A percentile compares a stretch with the other conserved stretches of the same genome.
Evolutionary conservation across 2,888 invertebrate species (phyloP).

Genomic region (Trypoxylon attenuatum): DNA sequence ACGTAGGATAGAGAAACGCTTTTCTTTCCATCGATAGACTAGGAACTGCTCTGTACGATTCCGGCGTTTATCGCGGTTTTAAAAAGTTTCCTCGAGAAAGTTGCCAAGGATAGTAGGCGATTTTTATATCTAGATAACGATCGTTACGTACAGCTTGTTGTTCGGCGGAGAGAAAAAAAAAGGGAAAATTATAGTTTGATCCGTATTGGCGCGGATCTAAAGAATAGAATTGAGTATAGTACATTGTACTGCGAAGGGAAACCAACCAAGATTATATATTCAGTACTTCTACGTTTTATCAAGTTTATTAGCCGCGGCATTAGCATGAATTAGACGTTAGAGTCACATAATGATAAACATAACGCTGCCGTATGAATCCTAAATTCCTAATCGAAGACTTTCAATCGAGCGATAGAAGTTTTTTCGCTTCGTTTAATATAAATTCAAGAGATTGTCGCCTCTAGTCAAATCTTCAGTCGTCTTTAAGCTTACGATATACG

Average conservation of each 20-base stretch:
- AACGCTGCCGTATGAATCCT: slow-evolving; percentile 44
- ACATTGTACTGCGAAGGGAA: slow-evolving; percentile 3
- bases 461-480: slow-evolving; percentile 51
- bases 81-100: no score
- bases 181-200: neutral
- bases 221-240: slow-evolving; percentile 1
- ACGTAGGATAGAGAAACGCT: slow-evolving; percentile 33
- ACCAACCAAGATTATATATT: slow-evolving; percentile 25
- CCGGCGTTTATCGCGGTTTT: slow-evolving; percentile 14
- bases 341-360: slow-evolving; percentile 11
- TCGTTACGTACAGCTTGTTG: slow-evolving; percentile 18
- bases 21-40: slow-evolving; percentile 36
- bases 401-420: slow-evolving; percentile 19
- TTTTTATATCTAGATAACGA: slow-evolving; percentile 36
- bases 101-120: slow-evolving; percentile 41
- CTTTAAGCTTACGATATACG: slow-evolving; percentile 33
- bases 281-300: slow-evolving; percentile 40
- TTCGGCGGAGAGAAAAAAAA: slow-evolving; percentile 8
- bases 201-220: slow-evolving; percentile 2
- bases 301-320: slow-evolving; percentile 38
- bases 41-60: slow-evolving; percentile 34
- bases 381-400: slow-evolving; percentile 42
- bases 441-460: slow-evolving; percentile 51
- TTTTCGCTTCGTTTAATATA: slow-evolving; percentile 36
- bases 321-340: slow-evolving; percentile 28